Evolutionary conservation across 1,140 invertebrate genomes (phyloP).

Genomic region (Drosophila triauraria): DNA sequence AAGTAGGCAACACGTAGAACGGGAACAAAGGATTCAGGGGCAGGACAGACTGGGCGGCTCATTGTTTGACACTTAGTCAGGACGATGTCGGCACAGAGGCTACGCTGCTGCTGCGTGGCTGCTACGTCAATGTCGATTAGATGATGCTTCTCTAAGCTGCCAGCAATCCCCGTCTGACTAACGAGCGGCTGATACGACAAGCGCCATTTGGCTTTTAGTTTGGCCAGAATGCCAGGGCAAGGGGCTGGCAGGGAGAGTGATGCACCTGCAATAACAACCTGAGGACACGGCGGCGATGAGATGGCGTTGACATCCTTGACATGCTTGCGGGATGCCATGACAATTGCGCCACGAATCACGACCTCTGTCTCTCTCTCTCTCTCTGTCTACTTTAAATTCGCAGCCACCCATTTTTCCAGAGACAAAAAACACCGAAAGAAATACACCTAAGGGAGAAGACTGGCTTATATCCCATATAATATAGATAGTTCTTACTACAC

Average conservation of each 20-base stretch:
- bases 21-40: constrained; percentile 24
- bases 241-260: background rate
- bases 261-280: constrained; percentile 51
- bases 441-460: too few species aligned
- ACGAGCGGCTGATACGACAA: constrained; percentile 80
- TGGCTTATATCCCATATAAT: too few species aligned
- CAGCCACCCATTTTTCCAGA: background rate
- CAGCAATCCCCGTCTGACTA: constrained; percentile 45
- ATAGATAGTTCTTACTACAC: too few species aligned
- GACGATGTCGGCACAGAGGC: constrained; percentile 40
- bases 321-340: constrained; percentile 74
- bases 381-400: constrained; percentile 8
- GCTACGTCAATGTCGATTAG: constrained; percentile 78
- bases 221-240: constrained; percentile 22
- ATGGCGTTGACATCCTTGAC: constrained; percentile 74
- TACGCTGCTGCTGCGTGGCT: constrained; percentile 20
- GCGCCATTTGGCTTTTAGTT: constrained; percentile 77
- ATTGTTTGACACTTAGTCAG: constrained; percentile 81
- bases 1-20: constrained; percentile 28
- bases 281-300: constrained; percentile 34
- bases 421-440: constrained; percentile 18
- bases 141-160: constrained; percentile 59
- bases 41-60: constrained; percentile 57
- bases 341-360: constrained; percentile 64
- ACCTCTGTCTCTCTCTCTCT: constrained; percentile 17